Evolutionary conservation across 2,888 invertebrate genomes (phyloP).

Genomic region (Keiferia lycopersicella): DNA sequence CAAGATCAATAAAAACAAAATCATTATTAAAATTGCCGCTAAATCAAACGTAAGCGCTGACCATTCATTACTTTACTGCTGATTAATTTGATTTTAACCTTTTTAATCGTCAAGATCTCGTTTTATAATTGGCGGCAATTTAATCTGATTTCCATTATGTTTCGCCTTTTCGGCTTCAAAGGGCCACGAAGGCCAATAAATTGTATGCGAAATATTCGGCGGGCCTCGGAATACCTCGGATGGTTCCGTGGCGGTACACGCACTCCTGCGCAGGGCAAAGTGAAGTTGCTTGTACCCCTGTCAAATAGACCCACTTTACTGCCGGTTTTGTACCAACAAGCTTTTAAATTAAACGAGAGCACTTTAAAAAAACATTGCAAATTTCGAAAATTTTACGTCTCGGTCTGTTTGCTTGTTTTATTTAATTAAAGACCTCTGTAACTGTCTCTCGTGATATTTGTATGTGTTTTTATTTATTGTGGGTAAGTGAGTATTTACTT

Average conservation of each 20-base stretch:
- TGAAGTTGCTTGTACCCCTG: conserved; percentile 73
- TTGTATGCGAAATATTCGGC: conserved; percentile 54
- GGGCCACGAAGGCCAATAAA: conserved; percentile 41
- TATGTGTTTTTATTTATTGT: conserved; percentile 20
- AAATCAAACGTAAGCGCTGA: background rate
- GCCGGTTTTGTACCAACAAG: conserved; percentile 59
- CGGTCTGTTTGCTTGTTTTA: conserved; percentile 22
- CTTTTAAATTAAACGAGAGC: conserved; percentile 59
- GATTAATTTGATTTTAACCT: conserved; percentile 27
- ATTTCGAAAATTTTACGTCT: conserved; percentile 26
- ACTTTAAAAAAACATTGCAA: conserved; percentile 27
- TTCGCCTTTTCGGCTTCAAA: conserved; percentile 39
- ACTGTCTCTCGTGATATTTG: conserved; percentile 22
- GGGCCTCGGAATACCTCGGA: conserved; percentile 50
- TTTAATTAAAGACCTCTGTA: conserved; percentile 25
- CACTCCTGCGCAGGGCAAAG: conserved; percentile 69
- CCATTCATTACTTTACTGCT: conserved; percentile 24
- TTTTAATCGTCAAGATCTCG: conserved; percentile 22
- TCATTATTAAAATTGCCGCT: conserved; percentile 1
- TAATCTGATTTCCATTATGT: conserved; percentile 25
- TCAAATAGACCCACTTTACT: conserved; percentile 72
- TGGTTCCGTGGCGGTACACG: conserved; percentile 38
- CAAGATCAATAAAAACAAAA: background rate
- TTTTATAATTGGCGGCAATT: conserved; percentile 24
- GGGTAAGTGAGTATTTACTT: conserved; percentile 12